Evolutionary conservation across 1,140 invertebrate genomes (phyloP).

Genomic region (Dolichoris vasculosae): DNA sequence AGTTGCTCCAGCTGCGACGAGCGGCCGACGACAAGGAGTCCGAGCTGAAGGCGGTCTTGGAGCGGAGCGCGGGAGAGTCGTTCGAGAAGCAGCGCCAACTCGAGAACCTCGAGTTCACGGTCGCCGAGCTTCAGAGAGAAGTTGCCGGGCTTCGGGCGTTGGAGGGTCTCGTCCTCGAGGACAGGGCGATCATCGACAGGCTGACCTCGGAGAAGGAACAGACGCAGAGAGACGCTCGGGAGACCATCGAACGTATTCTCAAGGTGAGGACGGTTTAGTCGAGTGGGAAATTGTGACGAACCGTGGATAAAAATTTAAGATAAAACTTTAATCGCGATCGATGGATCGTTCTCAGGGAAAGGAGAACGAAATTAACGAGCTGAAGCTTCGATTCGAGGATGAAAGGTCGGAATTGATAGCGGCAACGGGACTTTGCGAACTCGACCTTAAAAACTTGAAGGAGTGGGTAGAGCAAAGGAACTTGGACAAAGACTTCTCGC

Average conservation of each 20-base stretch:
- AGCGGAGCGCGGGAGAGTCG: constrained; percentile 56
- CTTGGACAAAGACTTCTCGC: neutral
- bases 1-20: constrained; percentile 61
- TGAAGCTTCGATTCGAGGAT: constrained; percentile 52
- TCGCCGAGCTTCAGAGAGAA: constrained; percentile 57
- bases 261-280: too few relatives aligned
- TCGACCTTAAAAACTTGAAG: constrained; percentile 61
- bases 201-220: constrained; percentile 63
- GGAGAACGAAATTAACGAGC: constrained; percentile 59
- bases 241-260: constrained; percentile 41
- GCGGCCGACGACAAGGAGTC: constrained; percentile 63
- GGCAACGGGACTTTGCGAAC: constrained; percentile 52
- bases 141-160: constrained; percentile 50
- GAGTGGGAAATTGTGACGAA: too few relatives aligned
- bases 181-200: constrained; percentile 55
- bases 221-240: constrained; percentile 54
- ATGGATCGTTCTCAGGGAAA: constrained; percentile 55
- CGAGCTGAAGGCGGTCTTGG: constrained; percentile 56
- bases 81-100: constrained; percentile 62
- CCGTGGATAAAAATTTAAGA: too few relatives aligned
- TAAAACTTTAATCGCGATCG: too few relatives aligned
- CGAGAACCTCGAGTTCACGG: constrained; percentile 55
- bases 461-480: constrained; percentile 54
- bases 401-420: constrained; percentile 60
- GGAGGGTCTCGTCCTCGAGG: constrained; percentile 59